Conservation (phyloP, 2,797 vertebrate species). For the Limnodromus scolopaceus region DNA sequence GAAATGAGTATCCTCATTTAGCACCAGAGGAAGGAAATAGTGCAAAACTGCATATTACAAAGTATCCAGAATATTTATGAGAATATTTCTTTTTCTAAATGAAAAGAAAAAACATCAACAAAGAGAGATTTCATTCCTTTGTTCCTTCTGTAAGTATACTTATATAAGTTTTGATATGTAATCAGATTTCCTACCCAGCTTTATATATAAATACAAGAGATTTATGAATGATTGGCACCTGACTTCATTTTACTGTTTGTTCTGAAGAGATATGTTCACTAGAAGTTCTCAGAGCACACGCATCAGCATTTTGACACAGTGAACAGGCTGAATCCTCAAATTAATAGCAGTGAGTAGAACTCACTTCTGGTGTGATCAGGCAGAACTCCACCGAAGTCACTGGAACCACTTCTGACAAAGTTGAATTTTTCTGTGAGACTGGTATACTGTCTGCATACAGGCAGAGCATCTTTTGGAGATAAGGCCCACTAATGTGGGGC, state of each 20-base stretch:
- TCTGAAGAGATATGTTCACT: neutral
- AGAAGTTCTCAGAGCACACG: constrained; percentile 14
- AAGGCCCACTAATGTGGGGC: neutral
- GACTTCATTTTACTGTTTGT: neutral
- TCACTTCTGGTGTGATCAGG: neutral
- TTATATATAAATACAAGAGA: neutral
- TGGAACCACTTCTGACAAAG: neutral
- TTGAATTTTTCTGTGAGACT: neutral
- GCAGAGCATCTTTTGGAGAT: neutral
- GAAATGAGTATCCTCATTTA: constrained; percentile 13
- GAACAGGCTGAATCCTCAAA: neutral
- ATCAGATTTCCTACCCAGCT: neutral
- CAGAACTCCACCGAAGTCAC: neutral
- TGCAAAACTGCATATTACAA: neutral
- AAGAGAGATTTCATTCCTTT: neutral
- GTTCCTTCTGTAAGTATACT: neutral
- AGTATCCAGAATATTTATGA: constrained; percentile 9
- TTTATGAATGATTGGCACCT: neutral
- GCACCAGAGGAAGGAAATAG: constrained; percentile 12
- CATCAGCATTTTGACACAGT: constrained; percentile 40
- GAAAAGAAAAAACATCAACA: neutral
- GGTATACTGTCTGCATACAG: neutral
- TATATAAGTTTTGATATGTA: neutral
- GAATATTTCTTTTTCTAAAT: constrained; percentile 6
- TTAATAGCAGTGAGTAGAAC: neutral